Conservation (phyloP, 2,888 invertebrate species). For the Brachypalpus laphriformis region DNA sequence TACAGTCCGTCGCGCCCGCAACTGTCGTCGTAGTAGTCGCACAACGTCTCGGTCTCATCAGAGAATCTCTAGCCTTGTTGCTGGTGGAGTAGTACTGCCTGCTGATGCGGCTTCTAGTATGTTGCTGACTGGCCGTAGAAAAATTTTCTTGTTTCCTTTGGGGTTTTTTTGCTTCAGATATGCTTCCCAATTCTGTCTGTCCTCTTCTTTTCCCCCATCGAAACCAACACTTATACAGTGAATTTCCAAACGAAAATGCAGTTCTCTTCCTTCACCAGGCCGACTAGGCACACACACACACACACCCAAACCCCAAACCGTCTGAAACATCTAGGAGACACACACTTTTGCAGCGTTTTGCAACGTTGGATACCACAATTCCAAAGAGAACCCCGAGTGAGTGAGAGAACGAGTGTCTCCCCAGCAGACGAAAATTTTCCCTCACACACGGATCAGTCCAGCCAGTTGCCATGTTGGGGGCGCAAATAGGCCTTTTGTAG, state of each 20-base stretch:
- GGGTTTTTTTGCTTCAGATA: conserved; percentile 35
- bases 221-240: conserved; percentile 27
- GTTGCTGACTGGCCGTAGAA: conserved; percentile 71
- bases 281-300: background rate
- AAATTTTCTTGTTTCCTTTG: conserved; percentile 66
- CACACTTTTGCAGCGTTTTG: conserved; percentile 54
- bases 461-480: conserved; percentile 5
- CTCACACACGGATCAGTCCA: conserved; percentile 21
- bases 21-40: conserved; percentile 57
- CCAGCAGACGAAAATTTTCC: conserved; percentile 21
- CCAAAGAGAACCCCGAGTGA: conserved; percentile 53
- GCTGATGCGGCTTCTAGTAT: conserved; percentile 72
- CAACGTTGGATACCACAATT: conserved; percentile 60
- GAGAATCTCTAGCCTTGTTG: conserved; percentile 72
- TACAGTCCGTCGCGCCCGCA: conserved; percentile 52
- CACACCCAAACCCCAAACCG: conserved; percentile 22
- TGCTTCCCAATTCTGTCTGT: conserved; percentile 70
- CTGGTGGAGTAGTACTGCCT: conserved; percentile 62
- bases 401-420: conserved; percentile 58
- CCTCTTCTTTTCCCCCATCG: conserved; percentile 69
- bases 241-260: conserved; percentile 65
- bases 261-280: conserved; percentile 69
- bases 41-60: conserved; percentile 69
- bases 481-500: conserved; percentile 35
- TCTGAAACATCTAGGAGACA: conserved; percentile 45